These are phyloP conservation scores for Mythimna albipuncta DNA, from an alignment of 2,888 invertebrate genomes.

Conservation along the genomic window DNA sequence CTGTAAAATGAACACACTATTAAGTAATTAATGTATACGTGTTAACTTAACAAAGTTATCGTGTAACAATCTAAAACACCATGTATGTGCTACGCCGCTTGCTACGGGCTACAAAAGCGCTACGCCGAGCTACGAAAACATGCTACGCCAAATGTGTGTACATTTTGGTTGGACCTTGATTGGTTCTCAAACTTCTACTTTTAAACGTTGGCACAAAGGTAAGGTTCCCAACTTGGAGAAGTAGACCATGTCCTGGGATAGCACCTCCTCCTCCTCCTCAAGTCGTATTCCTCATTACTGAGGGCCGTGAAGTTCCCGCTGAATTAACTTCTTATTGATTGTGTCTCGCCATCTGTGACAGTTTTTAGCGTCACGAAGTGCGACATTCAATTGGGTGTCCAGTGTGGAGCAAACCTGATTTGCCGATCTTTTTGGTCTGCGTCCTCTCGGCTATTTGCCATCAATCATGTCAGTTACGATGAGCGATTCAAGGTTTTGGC, in stretches of 20 bases:
- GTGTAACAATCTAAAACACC: slow-evolving; percentile 31
- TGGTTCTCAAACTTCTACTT: slow-evolving; percentile 33
- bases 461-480: too few relatives aligned
- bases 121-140: slow-evolving; percentile 45
- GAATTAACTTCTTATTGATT: too few relatives aligned
- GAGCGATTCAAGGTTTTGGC: too few relatives aligned
- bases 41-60: slow-evolving; percentile 27
- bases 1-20: neutral
- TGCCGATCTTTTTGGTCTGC: too few relatives aligned
- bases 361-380: too few relatives aligned
- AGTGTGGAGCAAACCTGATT: too few relatives aligned
- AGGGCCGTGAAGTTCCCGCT: too few relatives aligned
- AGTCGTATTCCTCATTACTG: too few relatives aligned
- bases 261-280: too few relatives aligned
- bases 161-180: slow-evolving; percentile 31
- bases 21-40: slow-evolving; percentile 17
- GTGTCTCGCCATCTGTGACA: too few relatives aligned
- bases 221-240: neutral
- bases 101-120: slow-evolving; percentile 47
- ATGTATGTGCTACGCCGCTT: slow-evolving; percentile 29
- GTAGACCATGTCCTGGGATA: neutral
- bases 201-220: slow-evolving; percentile 23
- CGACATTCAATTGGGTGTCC: too few relatives aligned
- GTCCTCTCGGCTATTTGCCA: too few relatives aligned
- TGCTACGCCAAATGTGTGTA: slow-evolving; percentile 46